Percentiles rank a stretch among this genome's conserved stretches.
Conservation (phyloP, 2,888 invertebrate species). For the Melanotus villosus region DNA sequence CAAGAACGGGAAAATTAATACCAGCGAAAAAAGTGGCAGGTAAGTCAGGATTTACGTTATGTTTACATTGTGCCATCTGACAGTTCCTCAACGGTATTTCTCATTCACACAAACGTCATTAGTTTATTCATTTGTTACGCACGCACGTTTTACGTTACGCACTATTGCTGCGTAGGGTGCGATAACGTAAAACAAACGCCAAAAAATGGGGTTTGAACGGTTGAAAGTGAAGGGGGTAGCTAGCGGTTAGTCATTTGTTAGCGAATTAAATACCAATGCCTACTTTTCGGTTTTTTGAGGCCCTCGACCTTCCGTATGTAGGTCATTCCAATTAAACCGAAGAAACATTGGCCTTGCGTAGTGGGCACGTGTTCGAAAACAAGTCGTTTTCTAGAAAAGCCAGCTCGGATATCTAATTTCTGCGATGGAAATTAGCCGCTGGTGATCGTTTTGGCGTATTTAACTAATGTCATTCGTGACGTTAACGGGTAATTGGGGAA, state of each 20-base stretch:
- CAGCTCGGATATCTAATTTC: constrained; percentile 4
- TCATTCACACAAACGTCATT: constrained; percentile 49
- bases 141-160: constrained; percentile 27
- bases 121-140: constrained; percentile 42
- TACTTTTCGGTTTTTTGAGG: constrained; percentile 31
- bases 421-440: background rate
- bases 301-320: constrained; percentile 65
- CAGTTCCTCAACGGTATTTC: constrained; percentile 55
- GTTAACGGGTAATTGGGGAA: constrained; percentile 17
- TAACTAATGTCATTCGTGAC: background rate
- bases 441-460: background rate
- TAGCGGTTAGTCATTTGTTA: background rate
- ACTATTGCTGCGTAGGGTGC: background rate
- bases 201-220: background rate
- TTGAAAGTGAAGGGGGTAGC: background rate
- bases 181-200: background rate
- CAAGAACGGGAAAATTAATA: constrained; percentile 69
- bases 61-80: constrained; percentile 63
- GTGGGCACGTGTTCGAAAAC: constrained; percentile 61
- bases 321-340: constrained; percentile 64
- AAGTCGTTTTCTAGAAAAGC: constrained; percentile 24
- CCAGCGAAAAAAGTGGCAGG: constrained; percentile 70
- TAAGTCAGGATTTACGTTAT: constrained; percentile 57
- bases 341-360: constrained; percentile 65
- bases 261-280: background rate